Evolutionary conservation across 2,113 vertebrate species (phyloP).

Genomic region (Astur gentilis): DNA sequence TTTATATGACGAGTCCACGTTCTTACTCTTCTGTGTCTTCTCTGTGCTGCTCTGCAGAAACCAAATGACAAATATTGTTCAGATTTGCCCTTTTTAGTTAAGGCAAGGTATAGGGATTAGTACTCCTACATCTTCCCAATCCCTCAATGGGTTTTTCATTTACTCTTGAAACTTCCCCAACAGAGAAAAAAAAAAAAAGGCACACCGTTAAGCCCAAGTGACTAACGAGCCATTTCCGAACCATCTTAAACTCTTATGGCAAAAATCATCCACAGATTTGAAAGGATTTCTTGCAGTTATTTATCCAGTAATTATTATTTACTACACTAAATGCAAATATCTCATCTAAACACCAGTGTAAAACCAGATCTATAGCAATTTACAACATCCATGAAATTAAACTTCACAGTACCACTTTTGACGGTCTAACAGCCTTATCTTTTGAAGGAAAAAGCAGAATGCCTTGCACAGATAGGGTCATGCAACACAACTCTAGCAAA

Average conservation of each 20-base stretch:
- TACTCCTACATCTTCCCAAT: neutral
- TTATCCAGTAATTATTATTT: neutral
- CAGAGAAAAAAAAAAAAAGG: neutral
- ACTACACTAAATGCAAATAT: neutral
- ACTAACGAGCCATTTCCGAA: neutral
- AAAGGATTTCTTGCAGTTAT: neutral
- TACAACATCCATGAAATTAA: neutral
- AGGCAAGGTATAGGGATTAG: neutral
- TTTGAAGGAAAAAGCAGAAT: neutral
- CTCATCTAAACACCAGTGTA: neutral
- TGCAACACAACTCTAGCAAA: neutral
- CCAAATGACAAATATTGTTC: neutral
- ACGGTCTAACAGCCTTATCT: neutral
- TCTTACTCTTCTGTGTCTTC: slow-evolving; percentile 90
- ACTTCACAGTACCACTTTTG: neutral
- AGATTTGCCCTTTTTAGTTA: neutral
- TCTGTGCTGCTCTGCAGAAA: slow-evolving; percentile 76
- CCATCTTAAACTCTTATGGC: neutral
- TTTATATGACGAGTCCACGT: slow-evolving; percentile 96
- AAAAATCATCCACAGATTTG: neutral
- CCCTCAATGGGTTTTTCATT: neutral
- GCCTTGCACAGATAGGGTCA: neutral
- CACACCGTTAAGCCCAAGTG: neutral
- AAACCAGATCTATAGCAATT: neutral
- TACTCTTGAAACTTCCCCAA: neutral